Evolutionary conservation across 1,140 invertebrate species (phyloP).

Genomic region (Pinna nobilis): DNA sequence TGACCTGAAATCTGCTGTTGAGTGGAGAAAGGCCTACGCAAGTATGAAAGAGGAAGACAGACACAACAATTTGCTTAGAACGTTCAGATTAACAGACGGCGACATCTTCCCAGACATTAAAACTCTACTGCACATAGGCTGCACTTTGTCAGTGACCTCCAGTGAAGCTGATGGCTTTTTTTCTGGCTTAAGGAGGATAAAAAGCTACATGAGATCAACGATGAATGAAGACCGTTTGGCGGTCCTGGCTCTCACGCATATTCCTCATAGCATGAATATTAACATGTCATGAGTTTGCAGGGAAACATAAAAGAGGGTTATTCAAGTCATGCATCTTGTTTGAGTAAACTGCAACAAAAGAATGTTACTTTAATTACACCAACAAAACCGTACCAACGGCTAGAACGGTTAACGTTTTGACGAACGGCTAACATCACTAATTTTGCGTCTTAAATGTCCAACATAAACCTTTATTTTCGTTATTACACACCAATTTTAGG

Average conservation of each 20-base stretch:
- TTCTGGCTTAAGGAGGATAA: conserved; percentile 4
- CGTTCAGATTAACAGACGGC: not conserved
- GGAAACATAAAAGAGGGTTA: not conserved
- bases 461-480: too few species aligned
- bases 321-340: conserved; percentile 1
- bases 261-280: not conserved
- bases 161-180: not conserved
- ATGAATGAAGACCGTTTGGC: too few species aligned
- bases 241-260: too few species aligned
- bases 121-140: too few species aligned
- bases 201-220: too few species aligned
- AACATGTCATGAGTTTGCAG: conserved; percentile 2
- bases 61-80: not conserved
- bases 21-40: not conserved
- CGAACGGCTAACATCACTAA: not conserved
- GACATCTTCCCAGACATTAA: too few species aligned
- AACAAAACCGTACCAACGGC: not conserved
- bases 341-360: too few species aligned
- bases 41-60: conserved; percentile 1
- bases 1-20: not conserved
- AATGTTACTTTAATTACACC: not conserved
- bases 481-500: too few species aligned
- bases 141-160: too few species aligned
- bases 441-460: not conserved
- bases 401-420: not conserved